These are phyloP conservation scores for Aldabrachelys gigantea DNA, from an alignment of 2,113 vertebrate species.

Conservation along the genomic window DNA sequence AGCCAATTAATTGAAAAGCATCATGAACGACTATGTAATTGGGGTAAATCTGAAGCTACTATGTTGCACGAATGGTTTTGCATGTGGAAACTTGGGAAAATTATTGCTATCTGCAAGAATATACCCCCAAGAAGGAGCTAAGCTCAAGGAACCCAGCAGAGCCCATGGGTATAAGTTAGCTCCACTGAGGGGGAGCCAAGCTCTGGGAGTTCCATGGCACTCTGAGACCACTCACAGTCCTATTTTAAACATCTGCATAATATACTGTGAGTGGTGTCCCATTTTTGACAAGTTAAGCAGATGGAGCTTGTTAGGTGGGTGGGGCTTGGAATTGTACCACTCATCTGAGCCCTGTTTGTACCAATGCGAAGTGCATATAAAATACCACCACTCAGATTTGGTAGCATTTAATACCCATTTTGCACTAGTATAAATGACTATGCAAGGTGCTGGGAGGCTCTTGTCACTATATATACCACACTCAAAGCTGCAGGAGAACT, in stretches of 20 bases:
- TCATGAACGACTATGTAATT: no score
- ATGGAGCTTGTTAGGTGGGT: neutral
- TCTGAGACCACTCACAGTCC: neutral
- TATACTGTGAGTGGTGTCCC: neutral
- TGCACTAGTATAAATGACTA: neutral
- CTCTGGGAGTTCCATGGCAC: neutral
- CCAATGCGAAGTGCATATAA: neutral
- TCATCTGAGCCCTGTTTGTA: neutral
- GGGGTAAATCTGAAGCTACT: no score
- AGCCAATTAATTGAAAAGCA: no score
- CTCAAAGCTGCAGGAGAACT: slow-evolving; percentile 21
- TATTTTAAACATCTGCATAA: neutral
- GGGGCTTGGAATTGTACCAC: neutral
- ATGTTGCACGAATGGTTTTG: no score
- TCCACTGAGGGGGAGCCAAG: neutral
- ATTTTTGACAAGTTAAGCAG: neutral
- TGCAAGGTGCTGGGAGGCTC: neutral
- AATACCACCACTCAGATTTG: neutral
- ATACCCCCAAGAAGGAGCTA: neutral
- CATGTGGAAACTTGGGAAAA: no score
- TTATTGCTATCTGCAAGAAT: no score
- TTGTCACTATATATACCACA: neutral
- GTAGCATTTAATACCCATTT: neutral
- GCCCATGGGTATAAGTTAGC: neutral
- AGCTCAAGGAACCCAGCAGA: neutral